Conservation (phyloP, 2,797 vertebrate genomes). For the Pelobates cultripes region DNA sequence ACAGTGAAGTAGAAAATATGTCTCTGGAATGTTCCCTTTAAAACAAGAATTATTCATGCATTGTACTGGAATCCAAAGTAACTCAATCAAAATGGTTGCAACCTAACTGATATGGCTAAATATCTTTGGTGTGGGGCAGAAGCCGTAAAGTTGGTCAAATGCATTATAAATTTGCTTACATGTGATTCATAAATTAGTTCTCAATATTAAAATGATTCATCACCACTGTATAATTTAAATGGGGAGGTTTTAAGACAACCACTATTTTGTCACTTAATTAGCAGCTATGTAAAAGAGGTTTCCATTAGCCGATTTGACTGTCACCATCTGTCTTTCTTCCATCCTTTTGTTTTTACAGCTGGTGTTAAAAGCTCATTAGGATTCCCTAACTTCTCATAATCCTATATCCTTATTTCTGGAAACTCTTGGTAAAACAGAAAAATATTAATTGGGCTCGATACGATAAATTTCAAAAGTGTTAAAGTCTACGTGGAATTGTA, state of each 20-base stretch:
- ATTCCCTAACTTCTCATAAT: conserved; percentile 52
- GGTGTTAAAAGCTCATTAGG: conserved; percentile 56
- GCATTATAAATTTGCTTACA: background rate
- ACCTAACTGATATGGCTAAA: no score
- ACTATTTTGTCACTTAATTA: conserved; percentile 59
- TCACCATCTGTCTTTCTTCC: conserved; percentile 60
- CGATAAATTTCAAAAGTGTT: conserved; percentile 26
- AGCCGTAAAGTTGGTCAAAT: no score
- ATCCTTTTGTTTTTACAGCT: conserved; percentile 64
- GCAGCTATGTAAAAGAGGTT: conserved; percentile 55
- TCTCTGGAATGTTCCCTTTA: no score
- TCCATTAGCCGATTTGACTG: conserved; percentile 60
- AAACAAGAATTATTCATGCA: no score
- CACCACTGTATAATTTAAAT: conserved; percentile 39
- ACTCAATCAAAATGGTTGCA: no score
- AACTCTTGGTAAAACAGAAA: conserved; percentile 27
- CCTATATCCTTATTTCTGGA: conserved; percentile 38
- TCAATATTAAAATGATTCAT: conserved; percentile 32
- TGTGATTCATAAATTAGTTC: conserved; percentile 23
- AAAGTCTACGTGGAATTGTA: background rate
- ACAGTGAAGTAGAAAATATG: no score
- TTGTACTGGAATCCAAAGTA: no score
- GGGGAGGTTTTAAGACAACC: conserved; percentile 48
- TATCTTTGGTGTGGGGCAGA: no score
- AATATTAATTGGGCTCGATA: conserved; percentile 28